Percentiles rank a stretch among this genome's conserved stretches.
Conservation (phyloP, 2,888 invertebrate species). For the Rotaria macrura region DNA sequence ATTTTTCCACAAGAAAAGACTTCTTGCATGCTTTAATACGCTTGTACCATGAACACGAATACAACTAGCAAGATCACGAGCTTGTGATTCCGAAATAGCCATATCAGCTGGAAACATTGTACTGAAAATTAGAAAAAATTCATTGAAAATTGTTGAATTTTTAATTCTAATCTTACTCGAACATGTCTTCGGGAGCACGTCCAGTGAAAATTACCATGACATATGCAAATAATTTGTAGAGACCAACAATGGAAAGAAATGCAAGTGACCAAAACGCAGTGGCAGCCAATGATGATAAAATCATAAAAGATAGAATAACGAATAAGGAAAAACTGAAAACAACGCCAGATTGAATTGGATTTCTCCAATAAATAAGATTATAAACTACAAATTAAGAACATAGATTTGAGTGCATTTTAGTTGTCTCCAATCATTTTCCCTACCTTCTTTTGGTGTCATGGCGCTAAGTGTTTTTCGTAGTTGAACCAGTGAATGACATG, state of each 20-base stretch:
- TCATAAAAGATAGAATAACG: not conserved
- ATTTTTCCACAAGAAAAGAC: conserved; percentile 6
- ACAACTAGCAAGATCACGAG: not conserved
- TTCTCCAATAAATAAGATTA: conserved; percentile 5
- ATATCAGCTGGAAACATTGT: not conserved
- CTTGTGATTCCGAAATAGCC: not conserved
- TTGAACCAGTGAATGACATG: not conserved
- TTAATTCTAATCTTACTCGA: not conserved
- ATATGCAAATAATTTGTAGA: not conserved
- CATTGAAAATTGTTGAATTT: not conserved
- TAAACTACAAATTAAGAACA: not conserved
- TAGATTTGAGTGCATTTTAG: not conserved
- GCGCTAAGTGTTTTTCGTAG: not conserved
- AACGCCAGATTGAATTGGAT: not conserved
- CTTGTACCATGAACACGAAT: not conserved
- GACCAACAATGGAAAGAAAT: not conserved
- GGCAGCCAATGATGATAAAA: not conserved
- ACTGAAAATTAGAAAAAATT: not conserved
- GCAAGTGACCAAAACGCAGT: not conserved
- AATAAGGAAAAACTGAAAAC: not conserved
- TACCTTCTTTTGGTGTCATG: not conserved
- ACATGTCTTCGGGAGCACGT: not conserved
- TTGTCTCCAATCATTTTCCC: too few species aligned
- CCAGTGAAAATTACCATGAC: not conserved
- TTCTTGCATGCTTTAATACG: not conserved